phyloP scores from a whole-genome alignment of 1,140 invertebrate genomes.

The Apis florea region DNA sequence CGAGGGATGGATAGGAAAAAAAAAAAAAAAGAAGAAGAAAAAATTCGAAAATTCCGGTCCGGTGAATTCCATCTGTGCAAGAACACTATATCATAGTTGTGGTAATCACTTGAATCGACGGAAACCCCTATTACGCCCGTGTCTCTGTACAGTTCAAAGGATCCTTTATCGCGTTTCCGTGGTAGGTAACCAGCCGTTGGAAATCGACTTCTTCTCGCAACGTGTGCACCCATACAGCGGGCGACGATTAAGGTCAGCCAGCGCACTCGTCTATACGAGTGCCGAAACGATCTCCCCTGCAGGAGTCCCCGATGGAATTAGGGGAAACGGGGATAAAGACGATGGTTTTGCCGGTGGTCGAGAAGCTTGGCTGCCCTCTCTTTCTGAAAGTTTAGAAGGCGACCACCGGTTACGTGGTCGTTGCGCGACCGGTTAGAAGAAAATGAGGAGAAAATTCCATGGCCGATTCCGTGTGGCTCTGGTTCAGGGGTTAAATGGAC shows the following conservation, averaged over 20 bases:
- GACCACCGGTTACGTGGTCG: conserved; percentile 25
- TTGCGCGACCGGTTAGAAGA: conserved; percentile 11
- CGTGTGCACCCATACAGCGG: background rate
- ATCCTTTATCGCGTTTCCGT: conserved; percentile 4
- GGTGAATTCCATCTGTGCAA: background rate
- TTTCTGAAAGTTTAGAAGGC: conserved; percentile 12
- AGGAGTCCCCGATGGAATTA: conserved; percentile 42
- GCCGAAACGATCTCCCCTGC: conserved; percentile 17
- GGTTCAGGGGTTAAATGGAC: conserved; percentile 18
- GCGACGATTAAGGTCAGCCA: conserved; percentile 43
- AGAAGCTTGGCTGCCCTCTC: background rate
- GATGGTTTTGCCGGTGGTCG: conserved; percentile 18
- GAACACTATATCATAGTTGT: background rate
- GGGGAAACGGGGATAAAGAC: conserved; percentile 22
- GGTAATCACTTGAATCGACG: background rate
- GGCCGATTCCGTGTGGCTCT: background rate
- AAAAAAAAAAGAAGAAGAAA: background rate
- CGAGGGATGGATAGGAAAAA: too few relatives aligned
- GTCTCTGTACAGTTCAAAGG: background rate
- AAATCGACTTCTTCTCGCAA: conserved; percentile 10
- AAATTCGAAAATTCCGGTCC: too few relatives aligned
- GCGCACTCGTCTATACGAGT: background rate
- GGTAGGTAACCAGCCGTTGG: background rate
- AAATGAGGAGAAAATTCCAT: conserved; percentile 35
- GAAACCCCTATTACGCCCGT: background rate